Evolutionary conservation across 2,888 invertebrate genomes (phyloP), one percentile per base, ranked within the genome.

Genomic region (Sminthurides aquaticus): DNA sequence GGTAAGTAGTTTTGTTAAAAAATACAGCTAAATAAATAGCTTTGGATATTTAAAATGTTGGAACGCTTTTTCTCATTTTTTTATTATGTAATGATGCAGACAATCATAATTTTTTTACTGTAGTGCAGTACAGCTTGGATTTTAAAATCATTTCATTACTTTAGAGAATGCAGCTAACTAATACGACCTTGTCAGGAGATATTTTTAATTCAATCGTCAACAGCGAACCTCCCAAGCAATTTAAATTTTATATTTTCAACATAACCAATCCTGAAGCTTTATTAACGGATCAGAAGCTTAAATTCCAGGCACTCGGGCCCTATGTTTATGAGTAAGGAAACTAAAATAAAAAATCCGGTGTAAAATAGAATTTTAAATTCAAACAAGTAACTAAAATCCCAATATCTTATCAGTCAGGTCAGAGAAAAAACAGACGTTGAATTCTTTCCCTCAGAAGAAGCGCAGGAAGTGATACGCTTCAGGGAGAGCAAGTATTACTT

Each of bases 401-500:
- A 43, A 43, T 11, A 25, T 49, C 11, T 28, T 28, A 57, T 15
- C 48, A 70, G 70, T 20, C 63, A 72, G 55, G 65, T 25, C 1
- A 59, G 70, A 24, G 24, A 43, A 11, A 72, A 72, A 49, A 56
- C 64, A 22, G 67, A 67, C 15, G 65, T 72, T 18, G 2, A 24
- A 52, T 20, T 43, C 11, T 62, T 69, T 27, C 15, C 43, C 15
- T n/a, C n/a, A n/a, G n/a, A n/a, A n/a, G 43, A 52, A 20, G 20
- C 52, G 15, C 20, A 52, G 22, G 34, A 62, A 27, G 49, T 56
- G 3, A 20, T 22, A 1, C 29, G 64, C 25, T 69, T 65, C 52
- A 43, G 57, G 3, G 64, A 69, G 27, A 26, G 3, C 15, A 67
- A 59, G n/a, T 29, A 57, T 1, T 62, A 24, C 22, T 66, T 62